Base-by-base conservation (phyloP, 2,797 vertebrate genomes). In the Ataeniobius toweri region DNA sequence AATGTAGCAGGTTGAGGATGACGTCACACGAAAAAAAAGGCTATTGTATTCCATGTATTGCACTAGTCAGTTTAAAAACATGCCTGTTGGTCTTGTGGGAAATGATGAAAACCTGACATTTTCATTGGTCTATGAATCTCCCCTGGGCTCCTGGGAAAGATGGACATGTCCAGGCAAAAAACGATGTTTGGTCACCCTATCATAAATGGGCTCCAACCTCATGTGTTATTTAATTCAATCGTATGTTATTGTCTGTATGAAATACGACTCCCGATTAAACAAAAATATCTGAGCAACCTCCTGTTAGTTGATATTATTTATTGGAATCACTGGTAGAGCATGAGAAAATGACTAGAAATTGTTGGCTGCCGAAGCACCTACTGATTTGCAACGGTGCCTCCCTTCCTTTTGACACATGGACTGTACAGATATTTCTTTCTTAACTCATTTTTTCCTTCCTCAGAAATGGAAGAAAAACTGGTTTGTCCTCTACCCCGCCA, bases 391-490 rank as follows among this genome's bases (percentile, higher is more conserved):
- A 24, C 2, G 28, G 5, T 68, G 39, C 10, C 65, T 68, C 65
- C 39, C 24, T 44, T 5, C 44, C 36, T 24, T 41, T 24, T 41
- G 65, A 68, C 41, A 46, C 31, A 39, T 39, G 8, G 39, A 50
- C 28, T 48, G 55, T 22, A 0, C 13, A 5, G 22, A 31, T 58
- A 24, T 36, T 58, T 44, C 20, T 36, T 76, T 13, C 73, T 22
- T 13, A 10, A 10, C 5, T 50, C 8, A 44, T 58, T 44, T 53
- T 9, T 51, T 74, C 53, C 50, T 0, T 24, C 10, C 73, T 80
- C 89, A 99, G 98, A 97, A 97, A 89, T 99, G 98, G 98, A 98
- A 97, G 94, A 97, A 98, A 93, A 97, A 96, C 91, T 98, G 98
- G 96, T 97, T 97, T 2, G 96, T 96, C 80, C 94, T 99, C 20